Evolutionary conservation across 2,113 vertebrate species (phyloP).

Genomic region (Paratilapia polleni): DNA sequence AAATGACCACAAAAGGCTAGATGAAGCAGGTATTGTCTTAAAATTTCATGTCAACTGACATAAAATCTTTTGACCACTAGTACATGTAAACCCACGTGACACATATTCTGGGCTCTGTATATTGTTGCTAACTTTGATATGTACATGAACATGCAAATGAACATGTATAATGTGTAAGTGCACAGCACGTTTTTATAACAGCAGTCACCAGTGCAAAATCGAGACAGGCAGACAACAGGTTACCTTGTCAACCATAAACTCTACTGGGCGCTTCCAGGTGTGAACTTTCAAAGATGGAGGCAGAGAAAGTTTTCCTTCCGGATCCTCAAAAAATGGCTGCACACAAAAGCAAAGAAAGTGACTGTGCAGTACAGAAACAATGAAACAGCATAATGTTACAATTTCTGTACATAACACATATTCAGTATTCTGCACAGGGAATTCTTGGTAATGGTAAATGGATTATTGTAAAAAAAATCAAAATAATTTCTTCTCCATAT

Average conservation of each 20-base stretch:
- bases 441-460: not conserved
- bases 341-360: not conserved
- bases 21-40: not conserved
- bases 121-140: not conserved
- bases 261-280: constrained; percentile 90
- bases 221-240: not conserved
- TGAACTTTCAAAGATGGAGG: constrained; percentile 85
- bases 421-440: not conserved
- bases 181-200: not conserved
- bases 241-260: constrained; percentile 84
- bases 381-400: not conserved
- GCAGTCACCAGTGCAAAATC: not conserved
- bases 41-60: not conserved
- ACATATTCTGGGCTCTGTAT: not conserved
- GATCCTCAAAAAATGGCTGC: constrained; percentile 89
- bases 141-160: not conserved
- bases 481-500: constrained; percentile 40
- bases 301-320: constrained; percentile 88
- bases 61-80: not conserved
- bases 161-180: not conserved
- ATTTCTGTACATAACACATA: not conserved
- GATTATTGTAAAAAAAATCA: not conserved
- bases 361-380: not conserved
- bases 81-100: not conserved
- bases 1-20: not conserved